Conservation (phyloP, 2,797 vertebrate species). For the Sphenodon punctatus region DNA sequence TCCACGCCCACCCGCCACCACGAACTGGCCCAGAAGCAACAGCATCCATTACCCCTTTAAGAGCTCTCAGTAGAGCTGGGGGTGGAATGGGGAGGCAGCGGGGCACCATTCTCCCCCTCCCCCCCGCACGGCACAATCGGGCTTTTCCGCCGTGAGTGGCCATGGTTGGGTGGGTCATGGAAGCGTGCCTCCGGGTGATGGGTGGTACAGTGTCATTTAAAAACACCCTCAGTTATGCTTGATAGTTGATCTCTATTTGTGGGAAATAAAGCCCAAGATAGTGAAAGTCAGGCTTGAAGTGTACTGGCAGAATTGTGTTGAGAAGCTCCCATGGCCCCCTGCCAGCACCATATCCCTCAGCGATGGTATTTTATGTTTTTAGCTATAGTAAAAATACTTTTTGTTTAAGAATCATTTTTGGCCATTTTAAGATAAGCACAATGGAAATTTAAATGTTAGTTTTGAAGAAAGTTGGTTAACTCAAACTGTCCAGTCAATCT, state of each 20-base stretch:
- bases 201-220: too few species aligned
- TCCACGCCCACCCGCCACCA: too few species aligned
- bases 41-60: too few species aligned
- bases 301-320: neutral
- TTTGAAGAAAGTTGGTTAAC: neutral
- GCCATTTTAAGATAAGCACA: neutral
- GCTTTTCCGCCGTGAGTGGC: too few species aligned
- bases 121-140: too few species aligned
- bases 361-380: neutral
- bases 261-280: neutral
- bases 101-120: too few species aligned
- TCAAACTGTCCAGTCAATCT: neutral
- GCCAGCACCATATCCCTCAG: neutral
- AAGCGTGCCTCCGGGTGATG: too few species aligned
- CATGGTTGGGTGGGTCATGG: too few species aligned
- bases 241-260: neutral
- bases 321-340: neutral
- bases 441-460: neutral
- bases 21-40: too few species aligned
- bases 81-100: too few species aligned
- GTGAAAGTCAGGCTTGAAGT: neutral
- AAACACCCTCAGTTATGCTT: too few species aligned
- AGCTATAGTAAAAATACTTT: neutral
- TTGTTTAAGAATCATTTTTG: neutral
- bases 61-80: too few species aligned